Conservation (phyloP, 2,113 vertebrate species). For the Coptodon bakossiorum region DNA sequence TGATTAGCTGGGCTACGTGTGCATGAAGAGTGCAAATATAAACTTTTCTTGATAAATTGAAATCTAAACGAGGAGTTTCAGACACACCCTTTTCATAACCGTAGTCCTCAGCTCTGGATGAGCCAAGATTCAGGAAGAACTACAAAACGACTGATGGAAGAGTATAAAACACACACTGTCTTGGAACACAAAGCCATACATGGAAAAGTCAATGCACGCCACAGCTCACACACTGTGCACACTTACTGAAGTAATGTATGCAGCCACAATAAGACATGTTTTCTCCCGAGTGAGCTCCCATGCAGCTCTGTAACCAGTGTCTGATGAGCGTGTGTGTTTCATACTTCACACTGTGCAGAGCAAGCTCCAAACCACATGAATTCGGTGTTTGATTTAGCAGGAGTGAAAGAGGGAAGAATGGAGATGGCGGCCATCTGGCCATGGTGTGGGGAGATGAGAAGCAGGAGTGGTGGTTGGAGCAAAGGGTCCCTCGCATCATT, state of each 20-base stretch:
- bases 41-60: not conserved
- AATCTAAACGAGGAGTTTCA: not conserved
- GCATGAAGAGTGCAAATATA: not conserved
- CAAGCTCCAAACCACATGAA: slow-evolving; percentile 37
- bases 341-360: not conserved
- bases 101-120: not conserved
- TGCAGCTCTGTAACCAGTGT: not conserved
- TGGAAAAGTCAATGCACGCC: not conserved
- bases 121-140: not conserved
- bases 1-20: not conserved
- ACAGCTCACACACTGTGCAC: not conserved
- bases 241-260: not conserved
- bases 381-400: slow-evolving; percentile 15
- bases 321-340: slow-evolving; percentile 7
- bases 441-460: slow-evolving; percentile 36
- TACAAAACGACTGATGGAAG: not conserved
- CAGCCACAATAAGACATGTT: not conserved
- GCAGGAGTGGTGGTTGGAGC: slow-evolving; percentile 12
- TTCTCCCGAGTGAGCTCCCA: not conserved
- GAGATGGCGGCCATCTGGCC: slow-evolving; percentile 36
- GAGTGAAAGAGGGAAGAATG: not conserved
- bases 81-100: not conserved
- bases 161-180: not conserved
- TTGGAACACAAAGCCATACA: not conserved
- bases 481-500: slow-evolving; percentile 17